A percentile compares a stretch with the other conserved stretches of the same genome.
phyloP scores from a whole-genome alignment of 2,797 vertebrate species.

The Mus spretus region DNA sequence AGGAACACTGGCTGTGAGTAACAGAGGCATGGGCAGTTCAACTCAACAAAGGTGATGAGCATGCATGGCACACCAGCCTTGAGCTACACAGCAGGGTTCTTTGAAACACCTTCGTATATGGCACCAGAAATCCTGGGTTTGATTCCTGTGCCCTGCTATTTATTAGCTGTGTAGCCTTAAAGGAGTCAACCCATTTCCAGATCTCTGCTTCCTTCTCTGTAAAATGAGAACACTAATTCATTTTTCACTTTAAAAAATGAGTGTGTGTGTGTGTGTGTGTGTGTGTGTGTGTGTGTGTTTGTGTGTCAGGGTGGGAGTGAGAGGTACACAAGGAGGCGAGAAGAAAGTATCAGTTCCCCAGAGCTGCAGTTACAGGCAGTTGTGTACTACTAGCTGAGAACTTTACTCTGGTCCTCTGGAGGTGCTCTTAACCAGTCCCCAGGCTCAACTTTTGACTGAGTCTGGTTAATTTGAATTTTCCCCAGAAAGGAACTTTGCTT shows the following conservation, averaged over 20 bases:
- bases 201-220: not conserved
- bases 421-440: not conserved
- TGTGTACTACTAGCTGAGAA: not conserved
- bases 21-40: conserved; percentile 30
- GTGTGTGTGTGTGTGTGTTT: not conserved
- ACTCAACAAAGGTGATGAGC: not conserved
- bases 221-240: not conserved
- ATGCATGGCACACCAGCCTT: not conserved
- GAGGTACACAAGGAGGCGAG: not conserved
- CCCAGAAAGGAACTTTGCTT: not conserved
- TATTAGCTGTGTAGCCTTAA: not conserved
- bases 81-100: not conserved
- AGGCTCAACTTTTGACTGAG: not conserved
- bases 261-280: not conserved
- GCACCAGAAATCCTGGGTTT: not conserved
- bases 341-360: not conserved
- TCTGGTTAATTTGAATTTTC: conserved; percentile 37
- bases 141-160: not conserved
- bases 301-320: not conserved
- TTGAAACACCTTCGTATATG: not conserved
- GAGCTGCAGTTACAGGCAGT: not conserved
- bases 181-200: not conserved
- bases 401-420: not conserved
- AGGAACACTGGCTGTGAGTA: not conserved
- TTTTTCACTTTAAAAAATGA: too few relatives aligned